phyloP scores from a whole-genome alignment of 2,797 vertebrate genomes.

The Balearica regulorum region DNA sequence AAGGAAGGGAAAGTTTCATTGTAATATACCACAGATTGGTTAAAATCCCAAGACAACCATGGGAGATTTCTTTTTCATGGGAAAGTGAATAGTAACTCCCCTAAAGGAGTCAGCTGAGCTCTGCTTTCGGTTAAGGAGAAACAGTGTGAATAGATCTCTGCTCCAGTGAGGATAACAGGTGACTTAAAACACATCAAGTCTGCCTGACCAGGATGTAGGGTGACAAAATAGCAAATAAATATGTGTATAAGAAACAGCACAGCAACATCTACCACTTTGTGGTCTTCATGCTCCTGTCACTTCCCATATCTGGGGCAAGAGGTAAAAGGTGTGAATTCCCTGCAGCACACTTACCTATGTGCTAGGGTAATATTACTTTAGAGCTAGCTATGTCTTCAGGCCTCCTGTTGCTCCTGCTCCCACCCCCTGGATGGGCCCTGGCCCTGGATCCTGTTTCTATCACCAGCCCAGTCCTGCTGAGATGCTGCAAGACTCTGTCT shows the following conservation, averaged over 20 bases:
- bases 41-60: not conserved
- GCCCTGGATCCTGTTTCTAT: fast-evolving
- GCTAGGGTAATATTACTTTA: not conserved
- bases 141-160: fast-evolving
- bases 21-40: not conserved
- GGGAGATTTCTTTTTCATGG: not conserved
- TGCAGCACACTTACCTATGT: not conserved
- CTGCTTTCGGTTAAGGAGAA: not conserved
- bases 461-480: not conserved
- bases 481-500: fast-evolving
- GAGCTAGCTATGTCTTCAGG: not conserved
- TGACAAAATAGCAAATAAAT: not conserved
- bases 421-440: not conserved
- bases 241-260: not conserved
- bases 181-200: not conserved
- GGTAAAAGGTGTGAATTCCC: not conserved
- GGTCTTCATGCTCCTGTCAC: not conserved
- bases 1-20: not conserved
- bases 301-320: not conserved
- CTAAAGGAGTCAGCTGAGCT: not conserved
- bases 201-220: not conserved
- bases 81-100: not conserved
- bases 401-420: not conserved
- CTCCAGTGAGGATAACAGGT: not conserved
- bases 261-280: not conserved